phyloP scores from a whole-genome alignment of 1,140 invertebrate genomes.

The Melitaea cinxia region DNA sequence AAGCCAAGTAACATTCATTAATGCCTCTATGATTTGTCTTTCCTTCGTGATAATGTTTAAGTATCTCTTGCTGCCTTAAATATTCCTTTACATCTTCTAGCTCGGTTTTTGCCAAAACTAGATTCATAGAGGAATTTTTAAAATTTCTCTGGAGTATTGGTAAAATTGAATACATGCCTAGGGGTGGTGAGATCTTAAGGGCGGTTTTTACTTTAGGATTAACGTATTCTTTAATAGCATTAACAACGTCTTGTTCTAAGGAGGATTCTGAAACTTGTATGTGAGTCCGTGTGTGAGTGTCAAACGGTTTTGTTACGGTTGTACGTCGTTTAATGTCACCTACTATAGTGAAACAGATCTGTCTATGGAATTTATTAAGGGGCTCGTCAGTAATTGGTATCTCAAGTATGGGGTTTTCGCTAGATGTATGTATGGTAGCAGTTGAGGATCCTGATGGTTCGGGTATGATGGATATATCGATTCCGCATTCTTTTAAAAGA shows the following conservation, averaged over 20 bases:
- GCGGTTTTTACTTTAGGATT: conserved; percentile 33
- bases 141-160: conserved; percentile 24
- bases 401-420: background rate
- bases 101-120: background rate
- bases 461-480: background rate
- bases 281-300: background rate
- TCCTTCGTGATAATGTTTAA: background rate
- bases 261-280: conserved; percentile 31
- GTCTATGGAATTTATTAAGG: conserved; percentile 7
- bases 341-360: background rate
- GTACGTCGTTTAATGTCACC: conserved; percentile 1
- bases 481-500: background rate
- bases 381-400: background rate
- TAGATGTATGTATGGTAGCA: background rate
- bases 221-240: conserved; percentile 35
- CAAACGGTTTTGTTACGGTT: background rate
- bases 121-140: background rate
- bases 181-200: conserved; percentile 23
- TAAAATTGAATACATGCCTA: conserved; percentile 30
- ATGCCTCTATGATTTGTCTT: conserved; percentile 14
- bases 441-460: conserved; percentile 5
- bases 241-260: conserved; percentile 31
- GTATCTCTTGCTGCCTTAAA: background rate
- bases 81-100: background rate
- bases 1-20: conserved; percentile 19